Evolutionary conservation across 2,797 vertebrate species (phyloP).

Genomic region (Anabacerthia variegaticeps): DNA sequence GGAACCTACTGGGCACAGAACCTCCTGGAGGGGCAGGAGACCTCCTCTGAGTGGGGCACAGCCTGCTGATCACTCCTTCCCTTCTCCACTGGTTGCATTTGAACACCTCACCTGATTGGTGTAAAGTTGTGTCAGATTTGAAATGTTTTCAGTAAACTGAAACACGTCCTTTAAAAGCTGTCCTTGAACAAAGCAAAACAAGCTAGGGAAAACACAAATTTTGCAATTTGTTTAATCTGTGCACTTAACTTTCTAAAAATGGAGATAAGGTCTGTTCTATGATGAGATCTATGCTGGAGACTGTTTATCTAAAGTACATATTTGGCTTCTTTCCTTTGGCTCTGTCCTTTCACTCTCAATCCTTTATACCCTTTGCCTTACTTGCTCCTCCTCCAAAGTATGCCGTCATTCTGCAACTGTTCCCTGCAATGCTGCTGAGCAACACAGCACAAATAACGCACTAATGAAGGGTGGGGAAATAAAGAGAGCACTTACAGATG

Average conservation of each 20-base stretch:
- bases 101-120: accelerated
- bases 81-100: accelerated
- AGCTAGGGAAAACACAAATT: neutral
- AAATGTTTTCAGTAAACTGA: neutral
- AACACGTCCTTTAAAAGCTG: neutral
- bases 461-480: neutral
- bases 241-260: neutral
- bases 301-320: neutral
- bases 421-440: neutral
- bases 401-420: neutral
- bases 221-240: neutral
- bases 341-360: neutral
- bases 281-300: neutral
- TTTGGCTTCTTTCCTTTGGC: neutral
- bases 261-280: neutral
- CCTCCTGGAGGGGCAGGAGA: neutral
- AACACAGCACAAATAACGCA: neutral
- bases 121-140: neutral
- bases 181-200: neutral
- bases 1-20: neutral
- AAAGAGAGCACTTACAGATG: neutral
- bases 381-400: neutral
- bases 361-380: neutral
- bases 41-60: neutral
- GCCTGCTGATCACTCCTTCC: neutral